Conservation (phyloP, 1,140 invertebrate species). For the Carcinoscorpius rotundicauda region DNA sequence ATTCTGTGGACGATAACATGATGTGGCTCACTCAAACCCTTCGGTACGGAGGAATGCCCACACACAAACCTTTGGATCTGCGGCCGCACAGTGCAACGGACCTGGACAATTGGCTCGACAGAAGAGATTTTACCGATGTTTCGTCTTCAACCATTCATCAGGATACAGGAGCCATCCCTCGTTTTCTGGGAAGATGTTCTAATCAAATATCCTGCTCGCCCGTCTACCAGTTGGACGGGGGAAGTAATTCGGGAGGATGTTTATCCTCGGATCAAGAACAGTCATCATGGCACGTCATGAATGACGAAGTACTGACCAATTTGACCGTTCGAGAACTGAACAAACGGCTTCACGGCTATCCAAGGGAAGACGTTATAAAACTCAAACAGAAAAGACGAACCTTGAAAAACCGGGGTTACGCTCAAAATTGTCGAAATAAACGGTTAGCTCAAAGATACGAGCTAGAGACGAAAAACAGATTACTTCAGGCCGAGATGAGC, state of each 20-base stretch:
- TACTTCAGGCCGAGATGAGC: conserved; percentile 57
- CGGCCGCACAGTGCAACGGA: conserved; percentile 46
- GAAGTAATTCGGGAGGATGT: no score
- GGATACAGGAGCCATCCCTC: no score
- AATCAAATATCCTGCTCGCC: no score
- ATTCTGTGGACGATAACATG: conserved; percentile 44
- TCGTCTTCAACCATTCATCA: no score
- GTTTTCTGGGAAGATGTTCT: no score
- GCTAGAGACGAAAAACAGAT: conserved; percentile 71
- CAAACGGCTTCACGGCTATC: conserved; percentile 70
- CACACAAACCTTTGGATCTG: conserved; percentile 61
- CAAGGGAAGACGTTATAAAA: conserved; percentile 74
- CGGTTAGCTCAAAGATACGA: conserved; percentile 72
- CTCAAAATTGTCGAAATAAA: conserved; percentile 93
- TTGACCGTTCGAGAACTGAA: conserved; percentile 90
- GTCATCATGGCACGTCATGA: conserved; percentile 34
- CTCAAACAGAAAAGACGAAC: conserved; percentile 94
- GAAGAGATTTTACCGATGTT: conserved; percentile 15
- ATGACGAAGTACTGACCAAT: conserved; percentile 78
- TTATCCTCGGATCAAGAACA: no score
- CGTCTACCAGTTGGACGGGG: no score
- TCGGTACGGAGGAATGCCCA: conserved; percentile 33
- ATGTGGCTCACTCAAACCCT: conserved; percentile 50
- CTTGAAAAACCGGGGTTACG: conserved; percentile 96
- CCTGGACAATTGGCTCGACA: conserved; percentile 16